Evolutionary conservation across 37 sponge, comb jelly and placozoan species (phyloP).

Genomic region (Cliona cf. orientalis): DNA sequence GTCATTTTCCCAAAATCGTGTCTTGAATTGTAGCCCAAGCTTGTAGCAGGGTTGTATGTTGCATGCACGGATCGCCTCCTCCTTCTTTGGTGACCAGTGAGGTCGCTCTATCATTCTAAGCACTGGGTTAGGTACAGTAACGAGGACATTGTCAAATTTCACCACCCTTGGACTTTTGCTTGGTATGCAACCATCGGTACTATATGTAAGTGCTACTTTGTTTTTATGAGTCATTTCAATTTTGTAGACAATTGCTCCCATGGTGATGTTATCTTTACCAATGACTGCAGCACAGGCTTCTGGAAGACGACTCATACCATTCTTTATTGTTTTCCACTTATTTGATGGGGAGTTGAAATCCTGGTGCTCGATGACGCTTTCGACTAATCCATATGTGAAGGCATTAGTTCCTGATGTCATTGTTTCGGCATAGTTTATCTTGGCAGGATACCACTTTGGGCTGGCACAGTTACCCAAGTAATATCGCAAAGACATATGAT

Average conservation of each 20-base stretch:
- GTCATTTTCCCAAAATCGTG: neutral
- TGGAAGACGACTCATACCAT: neutral
- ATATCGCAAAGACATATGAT: neutral
- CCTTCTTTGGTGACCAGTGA: neutral
- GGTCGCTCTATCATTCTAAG: neutral
- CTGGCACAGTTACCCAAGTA: neutral
- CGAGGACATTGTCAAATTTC: neutral
- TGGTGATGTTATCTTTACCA: neutral
- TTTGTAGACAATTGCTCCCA: neutral
- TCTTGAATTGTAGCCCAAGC: neutral
- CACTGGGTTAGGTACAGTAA: neutral
- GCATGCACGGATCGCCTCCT: neutral
- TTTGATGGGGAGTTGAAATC: neutral
- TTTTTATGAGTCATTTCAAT: neutral
- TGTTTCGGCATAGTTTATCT: neutral
- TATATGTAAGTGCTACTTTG: neutral
- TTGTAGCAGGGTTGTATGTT: neutral
- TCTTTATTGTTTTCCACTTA: neutral
- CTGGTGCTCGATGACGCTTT: neutral
- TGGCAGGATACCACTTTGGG: neutral
- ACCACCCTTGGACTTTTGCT: neutral
- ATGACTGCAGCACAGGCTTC: neutral
- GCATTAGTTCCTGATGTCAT: neutral
- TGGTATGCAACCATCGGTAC: neutral
- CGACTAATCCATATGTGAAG: neutral